A percentile compares a stretch with the other conserved stretches of the same genome.
Evolutionary conservation across 2,113 vertebrate genomes (phyloP).

Genomic region (Electrona antarctica): DNA sequence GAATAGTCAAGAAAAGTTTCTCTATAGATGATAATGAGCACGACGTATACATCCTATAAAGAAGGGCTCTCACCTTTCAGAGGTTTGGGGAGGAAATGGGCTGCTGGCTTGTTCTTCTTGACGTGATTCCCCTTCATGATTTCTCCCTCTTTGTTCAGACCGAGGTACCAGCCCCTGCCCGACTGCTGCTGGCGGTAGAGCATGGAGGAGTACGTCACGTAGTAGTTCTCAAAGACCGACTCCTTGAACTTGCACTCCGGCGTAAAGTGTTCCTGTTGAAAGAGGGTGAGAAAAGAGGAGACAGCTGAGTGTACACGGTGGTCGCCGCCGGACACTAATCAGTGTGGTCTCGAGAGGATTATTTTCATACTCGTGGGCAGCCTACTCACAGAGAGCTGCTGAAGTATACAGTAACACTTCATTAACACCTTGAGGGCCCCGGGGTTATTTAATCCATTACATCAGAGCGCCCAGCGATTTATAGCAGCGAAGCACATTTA

Average conservation of each 20-base stretch:
- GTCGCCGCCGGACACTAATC: slow-evolving; percentile 38
- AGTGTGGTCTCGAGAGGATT: slow-evolving; percentile 1
- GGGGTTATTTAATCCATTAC: too few relatives aligned
- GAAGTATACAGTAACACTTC: slow-evolving; percentile 32
- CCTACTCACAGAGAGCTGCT: slow-evolving; percentile 20
- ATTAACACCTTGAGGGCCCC: slow-evolving; percentile 1
- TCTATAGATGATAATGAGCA: neutral
- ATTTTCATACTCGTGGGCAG: slow-evolving; percentile 19
- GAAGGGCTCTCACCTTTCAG: slow-evolving; percentile 87
- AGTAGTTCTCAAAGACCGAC: slow-evolving; percentile 99
- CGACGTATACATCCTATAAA: too few relatives aligned
- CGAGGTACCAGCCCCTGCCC: slow-evolving; percentile 97
- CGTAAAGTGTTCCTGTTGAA: slow-evolving; percentile 94
- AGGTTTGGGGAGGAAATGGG: slow-evolving; percentile 98
- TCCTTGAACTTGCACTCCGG: slow-evolving; percentile 99
- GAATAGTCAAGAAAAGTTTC: slow-evolving; percentile 9
- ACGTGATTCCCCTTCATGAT: slow-evolving; percentile 99
- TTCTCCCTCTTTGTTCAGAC: slow-evolving; percentile 99
- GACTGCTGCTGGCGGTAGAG: slow-evolving; percentile 99
- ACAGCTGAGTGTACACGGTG: slow-evolving; percentile 1
- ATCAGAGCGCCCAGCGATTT: too few relatives aligned
- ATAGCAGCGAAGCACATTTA: too few relatives aligned
- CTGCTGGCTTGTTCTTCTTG: slow-evolving; percentile 98
- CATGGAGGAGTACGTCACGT: slow-evolving; percentile 99
- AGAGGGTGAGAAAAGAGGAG: neutral